Conservation (phyloP, 92 coral and sea anemone genomes). For the Pocillopora meandrina region DNA sequence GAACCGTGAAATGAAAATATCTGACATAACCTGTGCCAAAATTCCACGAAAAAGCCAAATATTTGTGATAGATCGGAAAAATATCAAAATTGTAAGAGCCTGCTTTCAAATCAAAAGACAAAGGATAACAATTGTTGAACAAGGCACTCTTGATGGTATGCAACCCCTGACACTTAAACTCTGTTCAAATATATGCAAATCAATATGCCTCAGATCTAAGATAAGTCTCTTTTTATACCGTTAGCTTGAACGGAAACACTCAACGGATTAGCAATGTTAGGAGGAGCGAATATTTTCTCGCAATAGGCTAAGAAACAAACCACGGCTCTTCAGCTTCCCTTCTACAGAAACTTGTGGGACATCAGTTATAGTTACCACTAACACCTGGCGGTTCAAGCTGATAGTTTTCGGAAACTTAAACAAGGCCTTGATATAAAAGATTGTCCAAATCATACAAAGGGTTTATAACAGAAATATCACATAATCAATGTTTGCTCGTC, state of each 20-base stretch:
- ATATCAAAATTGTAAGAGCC: constrained; percentile 37
- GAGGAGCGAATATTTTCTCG: constrained; percentile 20
- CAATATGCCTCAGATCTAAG: constrained; percentile 56
- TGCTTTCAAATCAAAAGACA: constrained; percentile 26
- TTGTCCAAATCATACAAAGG: neutral
- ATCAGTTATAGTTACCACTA: neutral
- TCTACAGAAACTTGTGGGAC: constrained; percentile 20
- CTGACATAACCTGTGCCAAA: neutral
- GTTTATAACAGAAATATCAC: neutral
- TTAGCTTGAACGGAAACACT: constrained; percentile 35
- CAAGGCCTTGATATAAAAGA: too few relatives aligned
- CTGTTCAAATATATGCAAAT: constrained; percentile 25
- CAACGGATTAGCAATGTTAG: constrained; percentile 50
- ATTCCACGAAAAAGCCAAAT: constrained; percentile 23
- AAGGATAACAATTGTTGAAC: neutral
- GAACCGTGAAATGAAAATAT: constrained; percentile 36
- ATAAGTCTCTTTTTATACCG: constrained; percentile 43
- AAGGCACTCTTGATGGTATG: neutral
- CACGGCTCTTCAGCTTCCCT: constrained; percentile 24
- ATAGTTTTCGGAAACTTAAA: too few relatives aligned
- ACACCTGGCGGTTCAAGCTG: too few relatives aligned
- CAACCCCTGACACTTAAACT: constrained; percentile 28
- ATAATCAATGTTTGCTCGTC: neutral
- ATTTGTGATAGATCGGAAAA: constrained; percentile 13
- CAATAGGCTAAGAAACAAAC: constrained; percentile 36